Percentiles rank a stretch among this genome's conserved stretches.
These are phyloP conservation scores for Drosophila ficusphila DNA, from an alignment of 1,140 invertebrate species.

Conservation along the genomic window DNA sequence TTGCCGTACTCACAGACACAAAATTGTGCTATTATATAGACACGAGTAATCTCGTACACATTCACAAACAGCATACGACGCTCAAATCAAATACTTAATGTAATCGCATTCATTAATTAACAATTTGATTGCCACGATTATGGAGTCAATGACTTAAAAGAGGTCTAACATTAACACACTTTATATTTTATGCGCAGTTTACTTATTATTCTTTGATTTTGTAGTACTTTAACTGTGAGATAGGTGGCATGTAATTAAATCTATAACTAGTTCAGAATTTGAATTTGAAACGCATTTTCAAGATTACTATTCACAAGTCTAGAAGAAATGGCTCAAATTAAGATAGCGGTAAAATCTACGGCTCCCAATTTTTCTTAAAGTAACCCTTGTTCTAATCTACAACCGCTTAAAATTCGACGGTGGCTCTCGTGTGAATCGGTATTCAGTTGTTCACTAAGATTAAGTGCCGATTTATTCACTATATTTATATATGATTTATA, in stretches of 20 bases:
- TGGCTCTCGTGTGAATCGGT: too few species aligned
- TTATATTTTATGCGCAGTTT: neutral
- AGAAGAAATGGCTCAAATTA: too few species aligned
- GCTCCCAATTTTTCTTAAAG: too few species aligned
- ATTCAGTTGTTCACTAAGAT: too few species aligned
- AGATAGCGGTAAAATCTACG: too few species aligned
- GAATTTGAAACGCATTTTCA: too few species aligned
- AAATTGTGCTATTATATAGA: neutral
- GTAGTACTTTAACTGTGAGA: neutral
- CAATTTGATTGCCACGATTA: conserved; percentile 7
- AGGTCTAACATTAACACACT: neutral
- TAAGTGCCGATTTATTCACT: too few species aligned
- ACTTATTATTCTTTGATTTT: neutral
- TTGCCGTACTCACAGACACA: neutral
- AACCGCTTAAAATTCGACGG: too few species aligned
- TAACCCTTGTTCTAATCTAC: neutral
- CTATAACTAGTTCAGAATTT: neutral
- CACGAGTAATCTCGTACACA: neutral
- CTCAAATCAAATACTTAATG: conserved; percentile 11
- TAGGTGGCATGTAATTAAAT: neutral
- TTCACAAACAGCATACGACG: neutral
- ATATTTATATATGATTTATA: conserved; percentile 25
- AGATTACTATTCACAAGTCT: too few species aligned
- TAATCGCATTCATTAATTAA: conserved; percentile 21
- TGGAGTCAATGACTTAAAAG: conserved; percentile 21